A percentile compares a stretch with the other conserved stretches of the same genome.
Evolutionary conservation across 2,888 invertebrate genomes (phyloP).

Genomic region (Lordiphosa fenestrarum): DNA sequence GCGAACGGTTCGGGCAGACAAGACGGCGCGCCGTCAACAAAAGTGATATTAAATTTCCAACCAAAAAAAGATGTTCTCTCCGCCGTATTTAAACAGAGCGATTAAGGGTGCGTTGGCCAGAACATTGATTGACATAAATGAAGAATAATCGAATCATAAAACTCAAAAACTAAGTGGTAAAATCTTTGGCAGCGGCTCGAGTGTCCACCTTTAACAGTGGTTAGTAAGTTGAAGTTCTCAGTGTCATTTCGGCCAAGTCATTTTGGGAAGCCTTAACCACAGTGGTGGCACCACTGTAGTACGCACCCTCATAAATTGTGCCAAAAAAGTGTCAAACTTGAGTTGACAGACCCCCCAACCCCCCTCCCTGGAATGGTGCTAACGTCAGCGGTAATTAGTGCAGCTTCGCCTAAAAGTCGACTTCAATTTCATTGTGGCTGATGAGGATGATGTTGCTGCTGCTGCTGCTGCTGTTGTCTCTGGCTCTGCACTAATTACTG

Average conservation of each 20-base stretch:
- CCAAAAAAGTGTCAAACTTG: constrained; percentile 71
- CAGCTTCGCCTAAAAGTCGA: constrained; percentile 60
- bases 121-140: constrained; percentile 79
- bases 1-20: constrained; percentile 57
- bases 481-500: constrained; percentile 66
- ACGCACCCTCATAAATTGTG: constrained; percentile 62
- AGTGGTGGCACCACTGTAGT: constrained; percentile 29
- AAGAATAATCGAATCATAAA: constrained; percentile 79
- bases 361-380: constrained; percentile 16
- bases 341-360: constrained; percentile 57
- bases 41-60: constrained; percentile 72
- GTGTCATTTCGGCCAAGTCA: neutral
- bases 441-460: neutral
- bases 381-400: constrained; percentile 69
- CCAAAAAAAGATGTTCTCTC: constrained; percentile 21
- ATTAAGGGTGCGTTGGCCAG: constrained; percentile 62
- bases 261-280: constrained; percentile 15
- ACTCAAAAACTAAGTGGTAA: constrained; percentile 62
- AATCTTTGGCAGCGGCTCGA: constrained; percentile 23
- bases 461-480: constrained; percentile 19
- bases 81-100: constrained; percentile 71
- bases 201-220: constrained; percentile 33
- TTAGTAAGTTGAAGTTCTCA: neutral
- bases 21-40: constrained; percentile 51
- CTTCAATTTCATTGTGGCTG: constrained; percentile 59